These are phyloP conservation scores for Atta texana DNA, from an alignment of 1,140 invertebrate species.

Conservation along the genomic window DNA sequence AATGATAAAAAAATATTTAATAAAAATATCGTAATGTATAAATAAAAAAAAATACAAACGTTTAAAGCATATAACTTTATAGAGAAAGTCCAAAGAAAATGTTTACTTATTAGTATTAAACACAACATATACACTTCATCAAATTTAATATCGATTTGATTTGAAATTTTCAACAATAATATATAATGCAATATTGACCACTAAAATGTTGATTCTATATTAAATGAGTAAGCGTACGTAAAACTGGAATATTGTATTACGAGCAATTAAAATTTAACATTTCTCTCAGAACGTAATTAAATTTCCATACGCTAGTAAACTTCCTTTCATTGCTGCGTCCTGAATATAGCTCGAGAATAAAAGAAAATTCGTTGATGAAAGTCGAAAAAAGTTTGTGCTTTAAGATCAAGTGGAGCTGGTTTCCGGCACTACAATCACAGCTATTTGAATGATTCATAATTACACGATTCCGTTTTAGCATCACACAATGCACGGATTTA, in stretches of 20 bases:
- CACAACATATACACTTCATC: not conserved
- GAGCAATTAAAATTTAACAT: conserved; percentile 17
- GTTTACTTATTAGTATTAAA: not conserved
- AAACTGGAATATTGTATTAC: not conserved
- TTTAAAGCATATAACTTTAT: not conserved
- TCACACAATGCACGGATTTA: conserved; percentile 43
- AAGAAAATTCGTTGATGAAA: not conserved
- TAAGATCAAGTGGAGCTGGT: not conserved
- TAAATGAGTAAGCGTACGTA: not conserved
- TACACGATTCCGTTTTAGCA: conserved; percentile 4
- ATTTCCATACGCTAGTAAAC: not conserved
- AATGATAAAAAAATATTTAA: not conserved
- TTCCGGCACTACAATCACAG: conserved; percentile 11
- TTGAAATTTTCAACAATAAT: not conserved
- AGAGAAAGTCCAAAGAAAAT: conserved; percentile 9
- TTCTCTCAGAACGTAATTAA: conserved; percentile 14
- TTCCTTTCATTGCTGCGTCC: not conserved
- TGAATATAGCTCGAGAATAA: not conserved
- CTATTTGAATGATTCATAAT: conserved; percentile 54
- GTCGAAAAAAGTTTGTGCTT: not conserved
- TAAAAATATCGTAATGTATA: not conserved
- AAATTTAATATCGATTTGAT: conserved; percentile 18
- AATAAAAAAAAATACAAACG: not conserved
- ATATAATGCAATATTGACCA: not conserved
- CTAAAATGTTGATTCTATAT: not conserved